Percentiles rank a stretch among this genome's conserved stretches.
Evolutionary conservation across 2,797 vertebrate species (phyloP).

Genomic region (Halcyon chelicuti): DNA sequence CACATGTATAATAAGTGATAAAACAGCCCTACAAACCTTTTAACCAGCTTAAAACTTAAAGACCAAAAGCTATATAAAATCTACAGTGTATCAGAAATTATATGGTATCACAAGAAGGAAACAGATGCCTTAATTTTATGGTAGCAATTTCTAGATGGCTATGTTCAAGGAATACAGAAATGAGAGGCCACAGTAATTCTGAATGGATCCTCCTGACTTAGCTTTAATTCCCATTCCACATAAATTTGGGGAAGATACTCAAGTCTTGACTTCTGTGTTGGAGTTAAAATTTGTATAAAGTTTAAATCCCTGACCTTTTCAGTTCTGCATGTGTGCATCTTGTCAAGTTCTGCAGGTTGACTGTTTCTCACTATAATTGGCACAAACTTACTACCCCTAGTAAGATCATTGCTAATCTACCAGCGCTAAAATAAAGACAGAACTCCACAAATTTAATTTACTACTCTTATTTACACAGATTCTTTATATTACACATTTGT

Average conservation of each 20-base stretch:
- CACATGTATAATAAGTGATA: rapidly evolving
- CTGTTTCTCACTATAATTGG: neutral
- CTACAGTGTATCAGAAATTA: neutral
- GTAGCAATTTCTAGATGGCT: neutral
- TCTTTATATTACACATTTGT: neutral
- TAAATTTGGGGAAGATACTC: neutral
- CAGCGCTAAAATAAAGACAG: neutral
- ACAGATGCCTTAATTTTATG: neutral
- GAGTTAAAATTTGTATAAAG: neutral
- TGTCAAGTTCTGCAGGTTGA: neutral
- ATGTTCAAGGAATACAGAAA: neutral
- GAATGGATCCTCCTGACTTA: neutral
- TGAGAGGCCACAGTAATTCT: neutral
- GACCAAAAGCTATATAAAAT: neutral
- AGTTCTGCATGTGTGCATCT: neutral
- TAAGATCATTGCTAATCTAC: neutral
- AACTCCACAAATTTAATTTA: neutral
- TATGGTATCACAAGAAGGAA: neutral
- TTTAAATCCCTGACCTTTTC: neutral
- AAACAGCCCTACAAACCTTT: neutral
- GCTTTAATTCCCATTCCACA: neutral
- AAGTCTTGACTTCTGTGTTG: neutral
- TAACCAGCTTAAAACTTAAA: neutral
- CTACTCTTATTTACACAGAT: neutral
- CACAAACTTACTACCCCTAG: neutral